Evolutionary conservation across 2,113 vertebrate species (phyloP).

Genomic region (Oostethus manadensis): DNA sequence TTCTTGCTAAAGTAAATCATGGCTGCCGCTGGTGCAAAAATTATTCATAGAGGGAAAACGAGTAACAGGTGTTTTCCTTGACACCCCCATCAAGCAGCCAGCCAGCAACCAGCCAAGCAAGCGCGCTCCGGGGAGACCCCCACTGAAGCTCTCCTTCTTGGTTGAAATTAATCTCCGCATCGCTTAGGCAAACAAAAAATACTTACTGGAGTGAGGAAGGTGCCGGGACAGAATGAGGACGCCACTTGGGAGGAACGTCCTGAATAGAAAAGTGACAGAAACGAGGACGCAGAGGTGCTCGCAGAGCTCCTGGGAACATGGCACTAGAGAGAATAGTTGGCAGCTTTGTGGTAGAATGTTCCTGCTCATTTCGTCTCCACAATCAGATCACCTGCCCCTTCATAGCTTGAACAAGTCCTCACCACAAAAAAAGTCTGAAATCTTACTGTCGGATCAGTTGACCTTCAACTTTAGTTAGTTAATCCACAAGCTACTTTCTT

Average conservation of each 20-base stretch:
- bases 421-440: no score
- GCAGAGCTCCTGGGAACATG: not conserved
- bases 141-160: conserved; percentile 27
- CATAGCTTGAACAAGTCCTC: no score
- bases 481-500: no score
- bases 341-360: no score
- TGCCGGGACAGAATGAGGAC: conserved; percentile 10
- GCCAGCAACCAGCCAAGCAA: conserved; percentile 23
- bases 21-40: not conserved
- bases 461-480: no score
- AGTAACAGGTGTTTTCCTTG: conserved; percentile 21
- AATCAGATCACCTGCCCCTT: no score
- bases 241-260: conserved; percentile 4
- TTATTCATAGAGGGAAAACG: conserved; percentile 6
- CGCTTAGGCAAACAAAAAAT: conserved; percentile 30
- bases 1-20: not conserved
- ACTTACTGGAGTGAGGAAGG: conserved; percentile 12
- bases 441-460: no score
- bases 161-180: conserved; percentile 43
- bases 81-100: conserved; percentile 22
- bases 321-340: no score
- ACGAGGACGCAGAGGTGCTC: conserved; percentile 2
- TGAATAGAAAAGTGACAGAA: conserved; percentile 5
- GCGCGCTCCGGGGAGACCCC: conserved; percentile 21
- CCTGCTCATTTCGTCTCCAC: no score